Evolutionary conservation across 1,140 invertebrate genomes (phyloP).

Genomic region (Charaxes varanes): DNA sequence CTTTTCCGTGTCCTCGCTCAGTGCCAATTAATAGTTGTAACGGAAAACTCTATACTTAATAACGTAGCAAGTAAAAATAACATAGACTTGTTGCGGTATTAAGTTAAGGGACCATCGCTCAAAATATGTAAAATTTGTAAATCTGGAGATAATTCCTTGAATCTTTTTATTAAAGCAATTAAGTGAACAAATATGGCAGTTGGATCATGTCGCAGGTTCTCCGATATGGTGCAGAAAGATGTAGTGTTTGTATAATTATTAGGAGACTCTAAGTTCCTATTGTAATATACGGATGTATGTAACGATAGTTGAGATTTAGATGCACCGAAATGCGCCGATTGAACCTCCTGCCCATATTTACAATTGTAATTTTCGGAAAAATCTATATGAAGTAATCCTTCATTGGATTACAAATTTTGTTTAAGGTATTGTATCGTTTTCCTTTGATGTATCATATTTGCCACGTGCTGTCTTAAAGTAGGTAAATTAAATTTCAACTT

Average conservation of each 20-base stretch:
- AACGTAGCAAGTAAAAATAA: too few relatives aligned
- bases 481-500: too few relatives aligned
- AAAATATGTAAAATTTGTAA: too few relatives aligned
- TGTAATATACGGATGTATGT: constrained; percentile 6
- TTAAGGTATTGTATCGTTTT: not conserved
- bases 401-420: not conserved
- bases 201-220: too few relatives aligned
- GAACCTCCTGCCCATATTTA: constrained; percentile 5
- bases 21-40: too few relatives aligned
- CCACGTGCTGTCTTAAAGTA: too few relatives aligned
- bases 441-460: constrained; percentile 1
- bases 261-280: not conserved
- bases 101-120: constrained; percentile 1
- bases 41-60: too few relatives aligned
- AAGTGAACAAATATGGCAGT: too few relatives aligned
- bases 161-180: not conserved
- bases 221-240: too few relatives aligned
- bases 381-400: constrained; percentile 8
- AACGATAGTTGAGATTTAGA: constrained; percentile 8
- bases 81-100: constrained; percentile 9
- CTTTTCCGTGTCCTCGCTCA: too few relatives aligned
- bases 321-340: constrained; percentile 9
- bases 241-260: too few relatives aligned
- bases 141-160: constrained; percentile 5
- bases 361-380: constrained; percentile 13